Evolutionary conservation across 2,113 vertebrate genomes (phyloP), one percentile per base, ranked within the genome.

Genomic region (Carassius auratus): DNA sequence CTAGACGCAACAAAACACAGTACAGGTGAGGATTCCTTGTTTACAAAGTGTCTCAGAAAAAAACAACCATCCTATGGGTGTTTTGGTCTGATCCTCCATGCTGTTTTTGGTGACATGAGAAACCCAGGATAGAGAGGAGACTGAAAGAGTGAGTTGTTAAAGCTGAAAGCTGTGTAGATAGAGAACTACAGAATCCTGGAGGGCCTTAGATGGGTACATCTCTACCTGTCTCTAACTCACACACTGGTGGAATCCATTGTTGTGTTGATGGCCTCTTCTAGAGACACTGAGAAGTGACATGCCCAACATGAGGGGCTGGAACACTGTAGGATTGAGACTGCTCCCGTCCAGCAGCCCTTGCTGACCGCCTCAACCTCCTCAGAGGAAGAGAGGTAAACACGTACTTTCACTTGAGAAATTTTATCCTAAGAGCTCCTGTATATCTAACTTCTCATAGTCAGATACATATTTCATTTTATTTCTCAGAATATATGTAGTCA

Each of bases 141-240:
- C 71, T 19, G 52, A 78, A 57, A 55, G 21, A 23, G 55, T 36
- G 33, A 71, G 76, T 57, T 76, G 81, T 84, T 83, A 78, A 84
- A 86, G 82, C 42, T 74, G 75, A 86, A 84, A 81, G 82, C 82
- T 69, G 71, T 81, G 71, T 23, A 86, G 76, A 82, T 76, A 57
- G 77, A 84, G 69, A 26, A 86, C 73, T 45, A 81, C 23, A 8
- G 21, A n/a, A 55, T 75, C 71, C 78, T 71, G 15, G 71, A 64
- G 71, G 82, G 66, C 74, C 73, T 76, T 45, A 30, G 10, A 68
- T 10, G 14, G 36, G 23, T 13, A 23, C 68, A 64, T 64, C 77
- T 26, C 82, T 81, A 33, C 30, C 68, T 52, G 12, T 87, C 45
- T 81, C 80, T 23, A 19, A 26, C 19, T 55, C 30, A 69, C 3